phyloP scores from a whole-genome alignment of 2,797 vertebrate genomes.

The Phoebastria nigripes region DNA sequence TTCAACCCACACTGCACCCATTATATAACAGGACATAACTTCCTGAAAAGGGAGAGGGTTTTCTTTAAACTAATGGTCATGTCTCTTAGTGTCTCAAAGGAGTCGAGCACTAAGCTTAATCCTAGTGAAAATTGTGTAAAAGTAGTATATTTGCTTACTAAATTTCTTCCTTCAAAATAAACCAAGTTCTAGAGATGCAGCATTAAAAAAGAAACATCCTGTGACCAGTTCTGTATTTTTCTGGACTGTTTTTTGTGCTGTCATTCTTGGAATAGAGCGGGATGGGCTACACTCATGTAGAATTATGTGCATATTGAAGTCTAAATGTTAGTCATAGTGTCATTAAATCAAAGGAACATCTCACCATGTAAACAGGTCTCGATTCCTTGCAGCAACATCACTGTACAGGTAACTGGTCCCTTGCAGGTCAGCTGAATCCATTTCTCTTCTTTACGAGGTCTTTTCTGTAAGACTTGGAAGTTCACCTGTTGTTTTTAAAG shows the following conservation, averaged over 20 bases:
- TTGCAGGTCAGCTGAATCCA: background rate
- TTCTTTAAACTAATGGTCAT: background rate
- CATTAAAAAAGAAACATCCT: background rate
- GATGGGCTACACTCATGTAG: background rate
- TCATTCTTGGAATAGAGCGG: background rate
- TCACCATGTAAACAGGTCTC: background rate
- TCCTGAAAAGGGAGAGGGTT: background rate
- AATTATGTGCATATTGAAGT: background rate
- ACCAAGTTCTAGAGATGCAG: background rate
- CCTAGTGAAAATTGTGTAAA: background rate
- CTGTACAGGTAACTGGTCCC: background rate
- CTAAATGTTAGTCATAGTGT: background rate
- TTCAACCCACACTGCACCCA: background rate
- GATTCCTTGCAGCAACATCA: background rate
- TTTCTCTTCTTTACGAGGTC: background rate
- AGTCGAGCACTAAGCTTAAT: background rate
- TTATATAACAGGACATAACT: background rate
- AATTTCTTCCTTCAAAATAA: background rate
- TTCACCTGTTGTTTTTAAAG: background rate
- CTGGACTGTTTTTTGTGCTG: background rate
- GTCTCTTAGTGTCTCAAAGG: background rate
- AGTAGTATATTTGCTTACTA: background rate
- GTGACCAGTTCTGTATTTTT: background rate
- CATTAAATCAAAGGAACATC: background rate
- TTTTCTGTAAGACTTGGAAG: background rate